Conservation (phyloP, 2,888 invertebrate species). For the Eurois occulta region DNA sequence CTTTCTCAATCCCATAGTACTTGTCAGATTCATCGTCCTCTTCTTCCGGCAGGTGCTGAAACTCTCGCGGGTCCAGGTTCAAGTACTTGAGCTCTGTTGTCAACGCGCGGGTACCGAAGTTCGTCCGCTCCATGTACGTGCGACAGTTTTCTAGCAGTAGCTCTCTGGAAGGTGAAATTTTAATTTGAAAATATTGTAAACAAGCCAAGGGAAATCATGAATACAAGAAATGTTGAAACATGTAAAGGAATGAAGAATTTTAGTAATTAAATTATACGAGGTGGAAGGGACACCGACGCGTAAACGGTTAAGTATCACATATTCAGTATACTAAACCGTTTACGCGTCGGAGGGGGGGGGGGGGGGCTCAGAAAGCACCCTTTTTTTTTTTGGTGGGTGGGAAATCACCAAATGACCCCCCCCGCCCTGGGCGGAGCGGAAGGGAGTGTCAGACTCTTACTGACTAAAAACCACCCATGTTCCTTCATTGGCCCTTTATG, state of each 20-base stretch:
- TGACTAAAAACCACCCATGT: too few relatives aligned
- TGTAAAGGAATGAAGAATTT: background rate
- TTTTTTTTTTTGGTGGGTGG: too few relatives aligned
- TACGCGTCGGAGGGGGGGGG: too few relatives aligned
- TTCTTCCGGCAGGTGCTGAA: constrained; percentile 91
- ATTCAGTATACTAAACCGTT: too few relatives aligned
- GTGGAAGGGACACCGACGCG: too few relatives aligned
- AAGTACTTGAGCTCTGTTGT: constrained; percentile 94
- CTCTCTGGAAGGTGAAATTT: constrained; percentile 73
- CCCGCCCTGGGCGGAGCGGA: too few relatives aligned
- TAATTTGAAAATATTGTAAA: background rate
- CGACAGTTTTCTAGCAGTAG: constrained; percentile 82
- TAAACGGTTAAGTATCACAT: too few relatives aligned
- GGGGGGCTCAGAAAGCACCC: too few relatives aligned
- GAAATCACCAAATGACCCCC: too few relatives aligned
- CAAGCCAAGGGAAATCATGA: background rate
- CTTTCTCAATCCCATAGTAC: constrained; percentile 92
- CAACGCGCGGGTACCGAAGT: constrained; percentile 91
- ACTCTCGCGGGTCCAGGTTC: constrained; percentile 93
- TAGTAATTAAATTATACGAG: too few relatives aligned
- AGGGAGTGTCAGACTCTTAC: too few relatives aligned
- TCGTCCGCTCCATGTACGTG: constrained; percentile 84
- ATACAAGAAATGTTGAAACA: background rate
- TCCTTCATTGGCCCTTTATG: too few relatives aligned
- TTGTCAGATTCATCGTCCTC: constrained; percentile 89